Evolutionary conservation across 2,113 vertebrate genomes (phyloP).

Genomic region (Falcunculus frontatus): DNA sequence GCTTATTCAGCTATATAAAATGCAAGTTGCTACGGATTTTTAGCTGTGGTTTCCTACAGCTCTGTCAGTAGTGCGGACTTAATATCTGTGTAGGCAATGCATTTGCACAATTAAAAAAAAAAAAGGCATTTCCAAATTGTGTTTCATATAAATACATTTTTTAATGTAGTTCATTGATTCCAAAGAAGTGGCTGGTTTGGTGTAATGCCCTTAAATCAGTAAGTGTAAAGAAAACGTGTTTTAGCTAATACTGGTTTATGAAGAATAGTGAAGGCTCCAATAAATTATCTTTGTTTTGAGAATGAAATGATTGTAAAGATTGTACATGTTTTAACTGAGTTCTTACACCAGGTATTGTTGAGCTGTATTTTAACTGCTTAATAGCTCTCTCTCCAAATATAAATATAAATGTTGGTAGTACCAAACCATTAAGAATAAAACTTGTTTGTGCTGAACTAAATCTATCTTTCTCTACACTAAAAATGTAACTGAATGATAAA

Average conservation of each 20-base stretch:
- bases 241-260: not conserved
- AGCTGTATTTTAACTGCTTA: constrained; percentile 76
- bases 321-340: constrained; percentile 29
- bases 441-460: constrained; percentile 88
- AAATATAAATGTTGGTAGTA: constrained; percentile 86
- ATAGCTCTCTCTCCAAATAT: constrained; percentile 70
- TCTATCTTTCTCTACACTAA: constrained; percentile 80
- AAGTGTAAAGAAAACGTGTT: not conserved
- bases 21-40: not conserved
- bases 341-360: constrained; percentile 43
- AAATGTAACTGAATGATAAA: constrained; percentile 91
- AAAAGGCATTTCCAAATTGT: not conserved
- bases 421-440: constrained; percentile 81
- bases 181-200: not conserved
- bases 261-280: not conserved
- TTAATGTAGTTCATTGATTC: not conserved
- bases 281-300: constrained; percentile 52
- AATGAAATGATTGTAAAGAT: constrained; percentile 15
- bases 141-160: not conserved
- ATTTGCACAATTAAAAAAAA: not conserved
- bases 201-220: not conserved
- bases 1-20: not conserved
- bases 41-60: not conserved
- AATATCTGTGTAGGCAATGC: not conserved
- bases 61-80: not conserved